Base-by-base conservation (phyloP, 2,113 vertebrate species). In the Chloropsis hardwickii region DNA sequence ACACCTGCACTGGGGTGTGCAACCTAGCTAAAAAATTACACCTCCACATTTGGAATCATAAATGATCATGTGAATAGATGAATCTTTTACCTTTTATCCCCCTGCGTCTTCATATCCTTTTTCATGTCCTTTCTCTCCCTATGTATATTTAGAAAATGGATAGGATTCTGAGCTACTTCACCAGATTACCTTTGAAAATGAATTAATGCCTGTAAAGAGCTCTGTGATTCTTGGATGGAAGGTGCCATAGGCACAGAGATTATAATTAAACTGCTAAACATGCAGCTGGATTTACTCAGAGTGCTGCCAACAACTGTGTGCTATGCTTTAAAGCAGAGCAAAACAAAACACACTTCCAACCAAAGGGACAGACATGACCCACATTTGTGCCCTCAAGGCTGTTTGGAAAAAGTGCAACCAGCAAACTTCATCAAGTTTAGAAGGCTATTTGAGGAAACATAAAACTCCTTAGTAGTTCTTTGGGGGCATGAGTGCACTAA, bases 221-320 rank as follows among this genome's bases (percentile, higher is more conserved):
- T 77, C 54, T 78, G 60, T 70, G 31, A 50, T 66, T 70, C 88
- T 84, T 90, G 69, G 54, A 40, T 10, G 20, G 78, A 94, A 92
- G 78, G 44, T 80, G 62, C 71, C 86, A 88, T 24, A 80, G 57
- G 78, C 87, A 77, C 54, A 86, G 64, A 61, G 51, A 66, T 87
- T 77, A 73, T 74, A 73, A 94, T 81, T 87, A 84, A 94, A 81
- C 69, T 81, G 60, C 81, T 88, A 57, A 94, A 70, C 64, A 50
- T 70, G 73, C 69, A 70, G 78, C 70, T 91, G 73, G 85, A 78
- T 94, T 96, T 87, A 83, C 78, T 73, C 42, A 58, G 74, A 65
- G 51, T 76, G 57, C 71, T 94, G 90, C 83, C 90, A 91, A 60
- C 9, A 35, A 42, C 66, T 50, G n/a, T 54, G 79, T 71, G 66